Evolutionary conservation across 2,113 vertebrate species (phyloP).

Genomic region (Mugil cephalus): DNA sequence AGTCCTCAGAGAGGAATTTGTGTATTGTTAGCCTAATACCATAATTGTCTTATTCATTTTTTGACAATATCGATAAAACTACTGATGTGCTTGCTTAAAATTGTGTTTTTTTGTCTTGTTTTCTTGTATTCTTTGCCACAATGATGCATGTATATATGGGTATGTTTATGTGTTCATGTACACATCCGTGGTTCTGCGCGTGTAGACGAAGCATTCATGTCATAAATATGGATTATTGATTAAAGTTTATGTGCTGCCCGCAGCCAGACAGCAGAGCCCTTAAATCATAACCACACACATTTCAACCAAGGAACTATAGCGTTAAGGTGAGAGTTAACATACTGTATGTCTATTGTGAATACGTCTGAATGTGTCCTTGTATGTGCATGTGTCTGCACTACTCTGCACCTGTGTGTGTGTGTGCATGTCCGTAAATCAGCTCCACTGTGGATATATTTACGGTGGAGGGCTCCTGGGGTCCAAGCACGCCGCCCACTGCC

Average conservation of each 20-base stretch:
- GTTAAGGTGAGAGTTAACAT: conserved; percentile 42
- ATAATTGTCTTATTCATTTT: no score
- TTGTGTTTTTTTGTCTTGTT: no score
- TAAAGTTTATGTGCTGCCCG: conserved; percentile 69
- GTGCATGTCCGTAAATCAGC: conserved; percentile 60
- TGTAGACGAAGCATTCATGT: conserved; percentile 40
- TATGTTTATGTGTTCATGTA: background rate
- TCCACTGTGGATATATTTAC: conserved; percentile 59
- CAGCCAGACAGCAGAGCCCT: conserved; percentile 38
- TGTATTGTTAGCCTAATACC: no score
- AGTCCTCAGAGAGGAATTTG: background rate
- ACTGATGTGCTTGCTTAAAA: no score
- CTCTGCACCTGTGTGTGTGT: conserved; percentile 22
- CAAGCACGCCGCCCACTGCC: conserved; percentile 50
- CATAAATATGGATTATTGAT: conserved; percentile 80
- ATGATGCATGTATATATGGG: conserved; percentile 3
- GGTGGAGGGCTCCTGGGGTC: conserved; percentile 62
- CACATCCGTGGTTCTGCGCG: background rate
- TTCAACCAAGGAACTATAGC: conserved; percentile 44
- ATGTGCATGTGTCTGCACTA: conserved; percentile 36
- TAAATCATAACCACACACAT: conserved; percentile 61
- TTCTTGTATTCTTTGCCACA: background rate
- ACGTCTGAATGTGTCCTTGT: conserved; percentile 29
- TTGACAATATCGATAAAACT: no score
- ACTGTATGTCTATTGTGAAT: conserved; percentile 40